Percentiles rank a stretch among this genome's conserved stretches.
phyloP scores from a whole-genome alignment of 2,113 vertebrate species.

The Perca fluviatilis region DNA sequence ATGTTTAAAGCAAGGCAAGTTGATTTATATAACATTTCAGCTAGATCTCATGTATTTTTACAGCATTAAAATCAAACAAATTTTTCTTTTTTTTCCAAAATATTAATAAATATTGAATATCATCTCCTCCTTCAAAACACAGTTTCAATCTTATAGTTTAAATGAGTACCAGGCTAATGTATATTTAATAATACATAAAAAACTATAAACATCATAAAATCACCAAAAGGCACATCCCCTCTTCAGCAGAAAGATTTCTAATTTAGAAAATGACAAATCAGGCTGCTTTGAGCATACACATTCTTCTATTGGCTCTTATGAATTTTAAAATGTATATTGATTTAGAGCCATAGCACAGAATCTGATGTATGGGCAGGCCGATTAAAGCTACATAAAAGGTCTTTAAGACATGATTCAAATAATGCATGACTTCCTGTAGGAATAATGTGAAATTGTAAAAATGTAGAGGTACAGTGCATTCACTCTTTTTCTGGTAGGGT shows the following conservation, averaged over 20 bases:
- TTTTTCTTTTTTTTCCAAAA: background rate
- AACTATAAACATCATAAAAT: background rate
- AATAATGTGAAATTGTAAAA: background rate
- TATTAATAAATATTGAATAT: background rate
- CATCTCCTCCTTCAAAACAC: background rate
- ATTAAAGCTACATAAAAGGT: background rate
- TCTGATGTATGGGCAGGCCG: background rate
- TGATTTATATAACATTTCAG: background rate
- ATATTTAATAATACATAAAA: background rate
- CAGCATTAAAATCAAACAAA: background rate
- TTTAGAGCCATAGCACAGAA: background rate
- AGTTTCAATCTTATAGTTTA: background rate
- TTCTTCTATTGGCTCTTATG: background rate
- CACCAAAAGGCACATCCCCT: background rate
- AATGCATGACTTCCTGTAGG: background rate
- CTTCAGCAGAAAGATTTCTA: too few species aligned
- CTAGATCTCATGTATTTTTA: background rate
- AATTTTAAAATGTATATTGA: background rate
- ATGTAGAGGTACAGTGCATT: background rate
- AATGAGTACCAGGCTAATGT: background rate
- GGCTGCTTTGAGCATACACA: background rate
- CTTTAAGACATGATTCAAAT: background rate
- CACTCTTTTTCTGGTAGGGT: background rate
- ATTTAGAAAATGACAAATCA: too few species aligned
- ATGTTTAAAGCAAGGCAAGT: too few species aligned